phyloP scores from a whole-genome alignment of 2,888 invertebrate genomes.

The Euzophera pinguis region DNA sequence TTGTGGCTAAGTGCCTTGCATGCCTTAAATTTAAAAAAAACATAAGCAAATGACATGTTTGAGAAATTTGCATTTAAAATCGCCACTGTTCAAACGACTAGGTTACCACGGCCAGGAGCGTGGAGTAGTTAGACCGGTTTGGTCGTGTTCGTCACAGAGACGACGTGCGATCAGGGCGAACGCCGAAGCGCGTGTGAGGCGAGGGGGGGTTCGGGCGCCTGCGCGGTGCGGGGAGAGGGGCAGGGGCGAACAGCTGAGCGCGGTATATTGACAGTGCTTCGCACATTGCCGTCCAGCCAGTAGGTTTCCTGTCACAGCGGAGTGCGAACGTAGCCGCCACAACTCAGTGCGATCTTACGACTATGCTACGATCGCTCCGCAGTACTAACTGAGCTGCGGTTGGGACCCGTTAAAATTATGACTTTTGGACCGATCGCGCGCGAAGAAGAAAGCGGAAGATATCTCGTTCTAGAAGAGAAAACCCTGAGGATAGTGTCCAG shows the following conservation, averaged over 20 bases:
- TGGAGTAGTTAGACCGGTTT: background rate
- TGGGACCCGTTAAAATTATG: constrained; percentile 75
- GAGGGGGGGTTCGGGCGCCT: constrained; percentile 48
- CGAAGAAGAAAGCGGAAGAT: constrained; percentile 71
- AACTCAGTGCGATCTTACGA: constrained; percentile 44
- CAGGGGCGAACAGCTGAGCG: constrained; percentile 80
- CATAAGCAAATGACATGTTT: constrained; percentile 12
- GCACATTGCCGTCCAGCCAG: constrained; percentile 78
- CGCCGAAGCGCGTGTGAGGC: constrained; percentile 39
- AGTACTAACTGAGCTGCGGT: constrained; percentile 69
- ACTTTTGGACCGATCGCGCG: constrained; percentile 74
- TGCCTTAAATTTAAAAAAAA: constrained; percentile 12
- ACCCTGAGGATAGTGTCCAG: constrained; percentile 73
- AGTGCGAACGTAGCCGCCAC: constrained; percentile 69
- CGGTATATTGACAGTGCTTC: constrained; percentile 78
- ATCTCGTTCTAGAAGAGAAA: constrained; percentile 68
- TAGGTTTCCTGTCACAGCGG: constrained; percentile 75
- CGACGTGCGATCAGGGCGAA: constrained; percentile 25
- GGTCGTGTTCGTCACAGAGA: background rate
- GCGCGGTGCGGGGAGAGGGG: constrained; percentile 58
- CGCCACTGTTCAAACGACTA: constrained; percentile 16
- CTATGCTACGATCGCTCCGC: constrained; percentile 71
- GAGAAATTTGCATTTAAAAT: constrained; percentile 38
- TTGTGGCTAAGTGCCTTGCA: constrained; percentile 15
- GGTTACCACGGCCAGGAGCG: constrained; percentile 6